A percentile compares a stretch with the other conserved stretches of the same genome.
phyloP scores from a whole-genome alignment of 2,113 vertebrate genomes.

The Aramus guarauna region DNA sequence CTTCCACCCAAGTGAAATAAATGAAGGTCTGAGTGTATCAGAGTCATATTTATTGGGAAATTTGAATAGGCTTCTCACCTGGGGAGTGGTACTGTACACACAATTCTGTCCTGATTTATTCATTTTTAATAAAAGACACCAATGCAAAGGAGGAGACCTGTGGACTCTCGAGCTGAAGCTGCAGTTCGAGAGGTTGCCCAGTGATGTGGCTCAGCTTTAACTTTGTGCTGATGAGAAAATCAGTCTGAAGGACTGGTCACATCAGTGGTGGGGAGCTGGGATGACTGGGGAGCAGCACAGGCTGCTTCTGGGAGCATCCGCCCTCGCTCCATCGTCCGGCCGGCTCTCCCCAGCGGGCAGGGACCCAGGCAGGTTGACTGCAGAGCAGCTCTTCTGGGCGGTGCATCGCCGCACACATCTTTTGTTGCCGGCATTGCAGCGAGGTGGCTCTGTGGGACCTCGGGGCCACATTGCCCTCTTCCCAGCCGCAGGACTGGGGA shows the following conservation, averaged over 20 bases:
- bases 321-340: rapidly evolving
- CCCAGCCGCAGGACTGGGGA: rapidly evolving
- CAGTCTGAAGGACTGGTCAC: rapidly evolving
- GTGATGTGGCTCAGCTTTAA: background rate
- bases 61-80: background rate
- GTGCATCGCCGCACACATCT: rapidly evolving
- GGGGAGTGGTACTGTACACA: background rate
- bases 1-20: background rate
- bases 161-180: background rate
- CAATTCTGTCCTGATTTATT: background rate
- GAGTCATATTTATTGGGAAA: background rate
- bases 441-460: background rate
- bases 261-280: background rate
- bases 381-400: background rate
- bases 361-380: rapidly evolving
- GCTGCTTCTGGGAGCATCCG: background rate
- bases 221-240: background rate
- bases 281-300: background rate
- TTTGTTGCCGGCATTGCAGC: background rate
- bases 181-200: background rate
- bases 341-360: background rate
- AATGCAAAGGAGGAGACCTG: background rate
- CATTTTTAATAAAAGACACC: background rate
- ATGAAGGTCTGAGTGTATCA: background rate
- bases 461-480: rapidly evolving